Percentiles rank a stretch among this genome's conserved stretches.
These are phyloP conservation scores for Brachionus rotundiformis DNA, from an alignment of 1,140 invertebrate genomes.

Conservation along the genomic window DNA sequence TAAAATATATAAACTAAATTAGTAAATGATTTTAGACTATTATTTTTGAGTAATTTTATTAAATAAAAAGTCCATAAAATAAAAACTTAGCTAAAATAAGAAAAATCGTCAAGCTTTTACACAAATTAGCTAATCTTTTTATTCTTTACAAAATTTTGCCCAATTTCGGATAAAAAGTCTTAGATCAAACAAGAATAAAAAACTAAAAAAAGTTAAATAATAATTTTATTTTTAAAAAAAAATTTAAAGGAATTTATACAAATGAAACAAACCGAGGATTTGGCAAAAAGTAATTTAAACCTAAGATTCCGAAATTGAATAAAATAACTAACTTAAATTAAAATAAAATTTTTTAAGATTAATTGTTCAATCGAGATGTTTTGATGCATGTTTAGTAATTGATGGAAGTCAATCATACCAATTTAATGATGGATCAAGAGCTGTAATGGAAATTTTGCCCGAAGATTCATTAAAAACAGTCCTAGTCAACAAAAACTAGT, in stretches of 20 bases:
- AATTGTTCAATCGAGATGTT: conserved; percentile 82
- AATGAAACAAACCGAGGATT: conserved; percentile 64
- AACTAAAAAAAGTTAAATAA: neutral
- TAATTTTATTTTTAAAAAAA: conserved; percentile 53
- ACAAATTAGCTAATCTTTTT: too few relatives aligned
- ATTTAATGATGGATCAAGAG: conserved; percentile 90
- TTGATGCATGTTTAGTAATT: conserved; percentile 89
- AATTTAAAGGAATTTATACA: conserved; percentile 60
- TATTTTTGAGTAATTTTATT: too few relatives aligned
- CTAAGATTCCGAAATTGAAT: neutral
- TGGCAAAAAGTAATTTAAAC: conserved; percentile 62
- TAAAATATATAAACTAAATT: too few relatives aligned
- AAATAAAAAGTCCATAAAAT: too few relatives aligned
- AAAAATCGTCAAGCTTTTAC: too few relatives aligned
- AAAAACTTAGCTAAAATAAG: too few relatives aligned
- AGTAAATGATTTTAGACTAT: too few relatives aligned
- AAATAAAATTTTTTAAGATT: conserved; percentile 66
- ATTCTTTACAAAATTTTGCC: too few relatives aligned
- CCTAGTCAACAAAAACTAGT: conserved; percentile 54
- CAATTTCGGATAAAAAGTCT: too few relatives aligned
- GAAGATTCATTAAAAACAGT: conserved; percentile 86
- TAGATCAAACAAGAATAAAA: too few relatives aligned
- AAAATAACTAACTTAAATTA: neutral
- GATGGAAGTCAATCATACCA: conserved; percentile 90
- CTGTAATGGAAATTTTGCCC: conserved; percentile 77